These are phyloP conservation scores for Poecile montanus DNA, from an alignment of 2,797 vertebrate species.

Conservation along the genomic window DNA sequence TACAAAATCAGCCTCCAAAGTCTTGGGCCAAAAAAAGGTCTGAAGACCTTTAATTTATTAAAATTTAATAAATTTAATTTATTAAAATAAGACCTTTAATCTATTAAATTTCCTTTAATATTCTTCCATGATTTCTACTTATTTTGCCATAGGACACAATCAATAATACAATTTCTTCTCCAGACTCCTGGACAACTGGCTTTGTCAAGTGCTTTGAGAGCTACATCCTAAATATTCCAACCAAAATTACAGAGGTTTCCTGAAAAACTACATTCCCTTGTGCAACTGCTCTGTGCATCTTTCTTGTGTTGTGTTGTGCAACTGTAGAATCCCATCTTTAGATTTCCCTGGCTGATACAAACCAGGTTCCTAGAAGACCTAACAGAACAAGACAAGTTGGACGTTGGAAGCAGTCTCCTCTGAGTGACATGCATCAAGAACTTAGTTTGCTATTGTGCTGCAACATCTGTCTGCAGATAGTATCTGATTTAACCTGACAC, in stretches of 20 bases:
- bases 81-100: no score
- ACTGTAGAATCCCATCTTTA: background rate
- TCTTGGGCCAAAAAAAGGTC: background rate
- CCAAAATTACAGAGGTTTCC: background rate
- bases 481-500: background rate
- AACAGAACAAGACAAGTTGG: background rate
- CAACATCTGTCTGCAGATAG: background rate
- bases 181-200: background rate
- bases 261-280: background rate
- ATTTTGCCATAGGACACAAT: background rate
- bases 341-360: background rate
- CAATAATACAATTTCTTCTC: background rate
- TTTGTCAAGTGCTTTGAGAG: background rate
- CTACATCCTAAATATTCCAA: background rate
- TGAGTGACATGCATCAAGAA: background rate
- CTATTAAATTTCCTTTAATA: background rate
- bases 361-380: background rate
- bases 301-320: background rate
- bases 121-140: background rate
- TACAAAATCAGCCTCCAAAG: background rate
- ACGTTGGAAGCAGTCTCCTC: background rate
- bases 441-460: background rate
- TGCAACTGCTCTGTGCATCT: background rate
- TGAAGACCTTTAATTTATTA: background rate
- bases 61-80: no score